A percentile compares a stretch with the other conserved stretches of the same genome.
phyloP scores from a whole-genome alignment of 2,888 invertebrate species.

The Acutogordius australiensis region DNA sequence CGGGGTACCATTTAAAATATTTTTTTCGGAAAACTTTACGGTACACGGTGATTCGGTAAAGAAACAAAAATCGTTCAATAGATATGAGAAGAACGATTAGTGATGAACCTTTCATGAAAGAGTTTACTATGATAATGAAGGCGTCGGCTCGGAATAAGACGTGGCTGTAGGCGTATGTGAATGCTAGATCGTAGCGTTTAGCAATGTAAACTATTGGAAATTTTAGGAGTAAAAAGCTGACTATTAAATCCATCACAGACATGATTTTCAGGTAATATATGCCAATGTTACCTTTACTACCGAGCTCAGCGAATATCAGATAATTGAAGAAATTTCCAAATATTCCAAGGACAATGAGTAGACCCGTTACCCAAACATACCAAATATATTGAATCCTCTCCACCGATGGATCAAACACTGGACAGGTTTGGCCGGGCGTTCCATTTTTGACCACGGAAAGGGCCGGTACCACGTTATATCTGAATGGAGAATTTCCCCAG shows the following conservation, averaged over 20 bases:
- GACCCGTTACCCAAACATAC: neutral
- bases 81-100: neutral
- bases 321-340: conserved; percentile 9
- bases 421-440: too few species aligned
- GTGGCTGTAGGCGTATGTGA: neutral
- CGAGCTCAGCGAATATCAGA: neutral
- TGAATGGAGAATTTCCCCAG: too few species aligned
- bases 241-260: neutral
- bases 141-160: neutral
- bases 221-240: conserved; percentile 6
- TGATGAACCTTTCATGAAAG: neutral
- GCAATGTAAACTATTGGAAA: conserved; percentile 2
- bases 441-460: too few species aligned
- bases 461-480: too few species aligned
- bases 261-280: neutral
- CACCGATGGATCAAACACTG: neutral
- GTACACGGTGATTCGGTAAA: neutral
- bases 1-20: neutral
- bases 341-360: neutral
- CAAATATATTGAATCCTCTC: neutral
- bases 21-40: neutral
- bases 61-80: neutral
- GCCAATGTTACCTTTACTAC: neutral
- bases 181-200: neutral
- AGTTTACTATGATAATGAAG: neutral